phyloP scores from a whole-genome alignment of 1,140 invertebrate genomes.

The Tenebrio molitor region DNA sequence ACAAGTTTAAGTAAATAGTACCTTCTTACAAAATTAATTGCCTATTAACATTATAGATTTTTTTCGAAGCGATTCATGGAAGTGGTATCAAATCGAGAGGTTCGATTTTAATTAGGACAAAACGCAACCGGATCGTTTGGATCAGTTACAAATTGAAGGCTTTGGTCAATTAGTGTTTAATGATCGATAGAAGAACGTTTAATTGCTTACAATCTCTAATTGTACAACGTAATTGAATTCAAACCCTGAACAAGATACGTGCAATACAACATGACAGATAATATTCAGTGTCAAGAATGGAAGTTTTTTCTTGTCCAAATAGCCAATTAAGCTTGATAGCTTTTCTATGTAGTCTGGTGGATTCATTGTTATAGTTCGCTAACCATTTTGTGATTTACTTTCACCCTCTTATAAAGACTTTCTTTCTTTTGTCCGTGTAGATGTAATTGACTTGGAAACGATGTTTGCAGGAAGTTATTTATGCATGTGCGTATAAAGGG shows the following conservation, averaged over 20 bases:
- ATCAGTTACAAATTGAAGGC: conserved; percentile 33
- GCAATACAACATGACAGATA: background rate
- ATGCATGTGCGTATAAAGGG: no score
- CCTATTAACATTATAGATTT: conserved; percentile 19
- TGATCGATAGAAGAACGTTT: conserved; percentile 35
- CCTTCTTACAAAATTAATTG: conserved; percentile 20
- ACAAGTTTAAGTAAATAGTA: conserved; percentile 35
- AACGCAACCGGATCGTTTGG: conserved; percentile 24
- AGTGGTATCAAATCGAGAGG: background rate
- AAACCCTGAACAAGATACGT: conserved; percentile 21
- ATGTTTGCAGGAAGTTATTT: background rate
- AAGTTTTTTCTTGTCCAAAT: conserved; percentile 9
- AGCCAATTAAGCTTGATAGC: conserved; percentile 27
- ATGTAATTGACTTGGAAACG: background rate
- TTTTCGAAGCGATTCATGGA: conserved; percentile 1
- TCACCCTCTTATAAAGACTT: conserved; percentile 6
- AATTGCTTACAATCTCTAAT: conserved; percentile 24
- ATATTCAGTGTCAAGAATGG: background rate
- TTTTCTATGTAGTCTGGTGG: conserved; percentile 12
- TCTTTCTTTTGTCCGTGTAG: background rate
- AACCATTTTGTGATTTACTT: conserved; percentile 22
- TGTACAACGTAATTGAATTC: conserved; percentile 15
- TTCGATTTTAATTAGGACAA: conserved; percentile 22
- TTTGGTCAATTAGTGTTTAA: conserved; percentile 38
- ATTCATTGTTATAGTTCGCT: conserved; percentile 12